Percentiles rank a stretch among this genome's conserved stretches.
phyloP scores from a whole-genome alignment of 2,888 invertebrate genomes.

The Cartodere bifasciata region DNA sequence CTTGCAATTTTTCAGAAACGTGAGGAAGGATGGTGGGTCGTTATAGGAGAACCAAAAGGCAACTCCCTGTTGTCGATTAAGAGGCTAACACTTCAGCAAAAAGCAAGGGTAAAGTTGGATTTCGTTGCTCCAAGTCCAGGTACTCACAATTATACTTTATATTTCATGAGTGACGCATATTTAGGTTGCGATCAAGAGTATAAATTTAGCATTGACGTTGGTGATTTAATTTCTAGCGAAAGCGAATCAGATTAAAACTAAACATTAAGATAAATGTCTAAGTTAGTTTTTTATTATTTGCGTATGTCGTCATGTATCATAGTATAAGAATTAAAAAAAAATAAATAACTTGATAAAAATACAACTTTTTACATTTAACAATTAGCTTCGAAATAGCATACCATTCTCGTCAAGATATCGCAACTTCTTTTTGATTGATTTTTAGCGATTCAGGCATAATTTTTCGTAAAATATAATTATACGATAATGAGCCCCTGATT shows the following conservation, averaged over 20 bases:
- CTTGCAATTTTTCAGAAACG: constrained; percentile 68
- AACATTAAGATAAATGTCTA: too few relatives aligned
- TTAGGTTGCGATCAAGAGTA: constrained; percentile 99
- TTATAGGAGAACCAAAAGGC: constrained; percentile 89
- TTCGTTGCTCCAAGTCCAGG: constrained; percentile 89
- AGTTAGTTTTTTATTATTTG: too few relatives aligned
- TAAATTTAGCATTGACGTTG: constrained; percentile 76
- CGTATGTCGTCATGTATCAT: too few relatives aligned
- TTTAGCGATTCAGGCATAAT: too few relatives aligned
- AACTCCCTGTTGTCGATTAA: constrained; percentile 96
- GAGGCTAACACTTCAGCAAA: constrained; percentile 85
- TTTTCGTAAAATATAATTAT: too few relatives aligned
- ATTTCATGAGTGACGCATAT: constrained; percentile 99
- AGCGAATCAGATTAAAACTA: constrained; percentile 48
- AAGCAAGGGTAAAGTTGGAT: constrained; percentile 75
- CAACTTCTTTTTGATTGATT: too few relatives aligned
- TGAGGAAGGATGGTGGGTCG: constrained; percentile 96
- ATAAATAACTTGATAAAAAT: too few relatives aligned
- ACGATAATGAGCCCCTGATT: too few relatives aligned
- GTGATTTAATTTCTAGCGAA: constrained; percentile 56
- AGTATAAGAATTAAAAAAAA: too few relatives aligned
- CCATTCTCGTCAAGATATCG: too few relatives aligned
- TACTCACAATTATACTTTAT: constrained; percentile 83
- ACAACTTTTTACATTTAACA: too few relatives aligned
- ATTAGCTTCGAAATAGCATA: too few relatives aligned